These are phyloP conservation scores for Serripes groenlandicus DNA, from an alignment of 2,888 invertebrate genomes.

Conservation along the genomic window DNA sequence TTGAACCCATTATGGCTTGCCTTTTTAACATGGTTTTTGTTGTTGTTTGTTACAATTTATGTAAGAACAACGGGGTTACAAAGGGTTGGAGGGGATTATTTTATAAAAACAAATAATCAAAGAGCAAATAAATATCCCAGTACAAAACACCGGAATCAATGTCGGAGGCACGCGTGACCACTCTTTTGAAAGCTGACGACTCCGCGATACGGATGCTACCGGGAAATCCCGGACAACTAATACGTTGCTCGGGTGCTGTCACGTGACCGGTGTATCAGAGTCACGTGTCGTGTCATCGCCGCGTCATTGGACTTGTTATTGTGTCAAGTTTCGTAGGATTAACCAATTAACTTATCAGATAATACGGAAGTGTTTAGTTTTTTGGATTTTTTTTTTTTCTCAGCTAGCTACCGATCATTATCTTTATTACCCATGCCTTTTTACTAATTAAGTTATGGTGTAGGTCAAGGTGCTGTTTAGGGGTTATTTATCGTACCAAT, in stretches of 20 bases:
- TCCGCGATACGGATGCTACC: neutral
- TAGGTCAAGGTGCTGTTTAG: too few relatives aligned
- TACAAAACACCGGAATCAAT: slow-evolving; percentile 34
- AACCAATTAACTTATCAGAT: slow-evolving; percentile 7
- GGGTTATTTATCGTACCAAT: too few relatives aligned
- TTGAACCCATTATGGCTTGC: too few relatives aligned
- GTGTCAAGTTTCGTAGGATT: slow-evolving; percentile 1
- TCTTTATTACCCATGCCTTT: too few relatives aligned
- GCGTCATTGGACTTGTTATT: slow-evolving; percentile 17
- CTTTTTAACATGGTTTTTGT: too few relatives aligned
- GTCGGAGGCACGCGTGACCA: slow-evolving; percentile 31
- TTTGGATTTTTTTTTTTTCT: neutral
- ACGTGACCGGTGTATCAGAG: slow-evolving; percentile 7
- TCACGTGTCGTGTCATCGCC: slow-evolving; percentile 7
- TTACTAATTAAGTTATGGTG: too few relatives aligned
- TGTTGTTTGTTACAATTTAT: too few relatives aligned
- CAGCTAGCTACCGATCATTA: neutral
- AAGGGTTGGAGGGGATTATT: too few relatives aligned
- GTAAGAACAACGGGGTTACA: too few relatives aligned
- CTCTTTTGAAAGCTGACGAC: slow-evolving; percentile 12
- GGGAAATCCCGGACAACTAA: slow-evolving; percentile 10
- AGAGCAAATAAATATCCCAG: slow-evolving; percentile 22
- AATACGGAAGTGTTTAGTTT: neutral
- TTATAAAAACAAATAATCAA: slow-evolving; percentile 53
- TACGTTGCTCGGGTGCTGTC: neutral